phyloP scores from a whole-genome alignment of 2,888 invertebrate genomes.

The Melinaea marsaeus region DNA sequence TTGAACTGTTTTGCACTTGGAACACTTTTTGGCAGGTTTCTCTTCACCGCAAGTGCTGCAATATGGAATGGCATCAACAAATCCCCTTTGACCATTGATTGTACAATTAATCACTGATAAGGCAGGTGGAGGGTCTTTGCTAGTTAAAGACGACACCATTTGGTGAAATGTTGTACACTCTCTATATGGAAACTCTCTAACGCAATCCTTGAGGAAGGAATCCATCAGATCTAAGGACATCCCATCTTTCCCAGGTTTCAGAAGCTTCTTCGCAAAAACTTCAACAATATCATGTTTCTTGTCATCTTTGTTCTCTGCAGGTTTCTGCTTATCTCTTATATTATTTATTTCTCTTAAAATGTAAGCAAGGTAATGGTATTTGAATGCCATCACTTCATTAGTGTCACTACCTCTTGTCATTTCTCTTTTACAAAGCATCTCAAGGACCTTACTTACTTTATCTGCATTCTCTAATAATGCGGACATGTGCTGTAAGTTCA shows the following conservation, averaged over 20 bases:
- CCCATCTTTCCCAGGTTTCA: slow-evolving; percentile 86
- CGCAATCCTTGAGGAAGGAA: slow-evolving; percentile 88
- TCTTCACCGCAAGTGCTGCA: slow-evolving; percentile 94
- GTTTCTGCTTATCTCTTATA: slow-evolving; percentile 82
- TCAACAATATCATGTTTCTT: slow-evolving; percentile 84
- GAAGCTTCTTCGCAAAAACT: slow-evolving; percentile 84
- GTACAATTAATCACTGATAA: slow-evolving; percentile 85
- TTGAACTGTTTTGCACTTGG: slow-evolving; percentile 94
- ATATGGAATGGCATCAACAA: slow-evolving; percentile 81
- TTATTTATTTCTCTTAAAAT: slow-evolving; percentile 85
- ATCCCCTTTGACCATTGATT: slow-evolving; percentile 92
- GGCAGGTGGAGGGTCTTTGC: slow-evolving; percentile 84
- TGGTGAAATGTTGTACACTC: slow-evolving; percentile 94
- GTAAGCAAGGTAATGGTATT: slow-evolving; percentile 89
- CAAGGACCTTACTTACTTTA: slow-evolving; percentile 87
- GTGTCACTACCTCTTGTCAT: slow-evolving; percentile 89
- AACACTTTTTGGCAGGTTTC: slow-evolving; percentile 94
- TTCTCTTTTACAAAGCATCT: slow-evolving; percentile 90
- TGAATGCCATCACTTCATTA: slow-evolving; percentile 94
- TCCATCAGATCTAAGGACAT: slow-evolving; percentile 82
- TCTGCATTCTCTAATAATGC: slow-evolving; percentile 85
- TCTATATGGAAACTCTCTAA: slow-evolving; percentile 93
- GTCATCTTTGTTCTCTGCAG: slow-evolving; percentile 67
- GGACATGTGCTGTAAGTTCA: slow-evolving; percentile 86
- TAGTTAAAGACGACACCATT: slow-evolving; percentile 86